phyloP scores from a whole-genome alignment of 2,888 invertebrate genomes.

The Apodemia duryi region DNA sequence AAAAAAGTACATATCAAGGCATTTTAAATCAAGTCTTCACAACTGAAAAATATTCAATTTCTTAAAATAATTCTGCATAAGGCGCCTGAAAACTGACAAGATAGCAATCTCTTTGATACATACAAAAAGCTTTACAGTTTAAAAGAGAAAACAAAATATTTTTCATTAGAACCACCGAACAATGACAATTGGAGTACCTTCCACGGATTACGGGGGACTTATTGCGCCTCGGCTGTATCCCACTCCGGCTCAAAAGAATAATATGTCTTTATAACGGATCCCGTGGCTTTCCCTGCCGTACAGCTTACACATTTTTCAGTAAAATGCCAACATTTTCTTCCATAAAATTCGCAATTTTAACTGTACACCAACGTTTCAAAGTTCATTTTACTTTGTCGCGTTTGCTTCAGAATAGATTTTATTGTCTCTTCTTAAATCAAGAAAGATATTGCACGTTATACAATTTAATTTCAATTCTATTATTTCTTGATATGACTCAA shows the following conservation, averaged over 20 bases:
- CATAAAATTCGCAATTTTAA: conserved; percentile 32
- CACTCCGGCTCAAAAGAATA: conserved; percentile 71
- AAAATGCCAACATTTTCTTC: conserved; percentile 53
- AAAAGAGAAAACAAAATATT: conserved; percentile 63
- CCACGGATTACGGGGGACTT: conserved; percentile 66
- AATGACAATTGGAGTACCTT: conserved; percentile 71
- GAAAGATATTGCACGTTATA: conserved; percentile 45
- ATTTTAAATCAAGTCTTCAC: too few species aligned
- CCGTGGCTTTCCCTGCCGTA: conserved; percentile 69
- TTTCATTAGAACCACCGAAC: conserved; percentile 73
- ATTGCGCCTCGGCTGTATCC: conserved; percentile 63
- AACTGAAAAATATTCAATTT: conserved; percentile 1
- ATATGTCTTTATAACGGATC: conserved; percentile 77
- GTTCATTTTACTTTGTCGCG: conserved; percentile 30
- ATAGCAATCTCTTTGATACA: conserved; percentile 35
- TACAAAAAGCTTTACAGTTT: conserved; percentile 43
- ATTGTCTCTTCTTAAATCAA: conserved; percentile 73
- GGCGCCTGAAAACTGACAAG: conserved; percentile 27
- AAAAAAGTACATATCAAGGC: too few species aligned
- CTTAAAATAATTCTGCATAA: conserved; percentile 17
- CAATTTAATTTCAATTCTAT: conserved; percentile 40
- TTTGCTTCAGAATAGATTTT: conserved; percentile 62
- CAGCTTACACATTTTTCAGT: conserved; percentile 74
- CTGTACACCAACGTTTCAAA: conserved; percentile 33
- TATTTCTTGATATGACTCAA: background rate